Base-by-base conservation (phyloP, 2,113 vertebrate species). In the Sylvietta virens region DNA sequence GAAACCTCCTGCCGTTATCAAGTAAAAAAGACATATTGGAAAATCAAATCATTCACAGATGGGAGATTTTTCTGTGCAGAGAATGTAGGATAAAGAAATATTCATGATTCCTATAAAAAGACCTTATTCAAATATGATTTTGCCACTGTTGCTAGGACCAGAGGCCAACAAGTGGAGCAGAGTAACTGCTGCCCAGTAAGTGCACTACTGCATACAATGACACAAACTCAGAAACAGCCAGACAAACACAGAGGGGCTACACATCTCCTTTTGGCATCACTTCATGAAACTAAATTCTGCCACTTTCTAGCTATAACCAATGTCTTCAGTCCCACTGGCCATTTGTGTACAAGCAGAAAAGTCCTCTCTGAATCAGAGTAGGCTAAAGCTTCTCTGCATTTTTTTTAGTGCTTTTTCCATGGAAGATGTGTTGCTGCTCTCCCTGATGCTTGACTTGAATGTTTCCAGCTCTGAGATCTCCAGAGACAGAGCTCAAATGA, bases 401-500 rank as follows among this genome's bases (percentile, higher is more conserved):
- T 70, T 88, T 65, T 62, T 13, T n/a, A n/a, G 11, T 62, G 5
- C 12, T 50, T 24, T 90, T 80, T 50, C 26, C 18, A 14, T 20
- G 22, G 54, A 99, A 95, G 98, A 98, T 45, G 6, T 7, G 92
- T 97, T 30, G 56, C 94, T 20, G 83, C 71, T 48, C 97, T 98
- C 15, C 93, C 94, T 37, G 95, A 95, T 92, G 96, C 98, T 99
- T 53, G 97, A 98, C 65, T 90, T 98, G 37, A 97, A 98, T 42
- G 94, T 98, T 4, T 94, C 33, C 0, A 1, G 26, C 15, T 12
- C 26, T 5, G 9, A 60, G 4, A 7, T 23, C 17, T 51, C 23
- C 16, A n/a, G 12, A 1, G 2, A 28, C 8, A 47, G 24, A 40
- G 23, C 20, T 18, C 37, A 45, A 45, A 33, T 37, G 23, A 37